A percentile compares a stretch with the other conserved stretches of the same genome.
Conservation (phyloP, 2,888 invertebrate genomes). For the Tenthredo scrophulariae region DNA sequence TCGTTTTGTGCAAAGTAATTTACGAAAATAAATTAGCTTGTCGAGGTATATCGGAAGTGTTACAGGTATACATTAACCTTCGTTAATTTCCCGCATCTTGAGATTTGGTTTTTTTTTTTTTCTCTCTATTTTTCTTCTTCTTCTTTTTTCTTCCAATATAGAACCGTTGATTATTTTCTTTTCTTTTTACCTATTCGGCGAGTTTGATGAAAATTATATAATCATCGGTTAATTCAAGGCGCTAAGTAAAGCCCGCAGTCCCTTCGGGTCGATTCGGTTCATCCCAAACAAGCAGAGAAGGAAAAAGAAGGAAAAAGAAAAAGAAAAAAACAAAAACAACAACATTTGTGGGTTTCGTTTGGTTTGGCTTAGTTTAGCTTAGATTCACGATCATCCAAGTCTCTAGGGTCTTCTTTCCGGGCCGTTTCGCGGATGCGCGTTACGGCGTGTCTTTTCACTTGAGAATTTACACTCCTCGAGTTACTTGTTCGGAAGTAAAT, state of each 20-base stretch:
- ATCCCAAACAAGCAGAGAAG: constrained; percentile 43
- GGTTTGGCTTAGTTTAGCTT: constrained; percentile 6
- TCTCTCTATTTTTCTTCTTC: neutral
- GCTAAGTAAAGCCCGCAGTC: too few species aligned
- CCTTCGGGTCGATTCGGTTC: neutral
- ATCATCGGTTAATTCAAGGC: neutral
- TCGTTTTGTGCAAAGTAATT: constrained; percentile 35
- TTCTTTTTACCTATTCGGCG: neutral
- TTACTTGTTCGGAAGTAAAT: constrained; percentile 31
- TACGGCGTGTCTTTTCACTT: constrained; percentile 15
- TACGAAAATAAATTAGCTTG: constrained; percentile 43
- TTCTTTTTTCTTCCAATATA: neutral
- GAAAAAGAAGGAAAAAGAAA: too few species aligned
- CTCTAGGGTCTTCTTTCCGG: neutral
- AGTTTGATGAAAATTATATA: neutral
- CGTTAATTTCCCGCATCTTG: constrained; percentile 11
- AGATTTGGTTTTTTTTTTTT: neutral
- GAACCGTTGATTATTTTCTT: neutral
- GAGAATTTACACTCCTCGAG: constrained; percentile 45
- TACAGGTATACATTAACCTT: neutral
- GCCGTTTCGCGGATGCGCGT: neutral
- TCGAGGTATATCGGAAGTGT: constrained; percentile 38
- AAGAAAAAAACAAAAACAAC: too few species aligned
- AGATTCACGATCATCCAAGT: neutral
- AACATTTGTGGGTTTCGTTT: neutral